Percentiles rank a stretch among this genome's conserved stretches.
Evolutionary conservation across 2,797 vertebrate genomes (phyloP).

Genomic region (Alectoris magna): DNA sequence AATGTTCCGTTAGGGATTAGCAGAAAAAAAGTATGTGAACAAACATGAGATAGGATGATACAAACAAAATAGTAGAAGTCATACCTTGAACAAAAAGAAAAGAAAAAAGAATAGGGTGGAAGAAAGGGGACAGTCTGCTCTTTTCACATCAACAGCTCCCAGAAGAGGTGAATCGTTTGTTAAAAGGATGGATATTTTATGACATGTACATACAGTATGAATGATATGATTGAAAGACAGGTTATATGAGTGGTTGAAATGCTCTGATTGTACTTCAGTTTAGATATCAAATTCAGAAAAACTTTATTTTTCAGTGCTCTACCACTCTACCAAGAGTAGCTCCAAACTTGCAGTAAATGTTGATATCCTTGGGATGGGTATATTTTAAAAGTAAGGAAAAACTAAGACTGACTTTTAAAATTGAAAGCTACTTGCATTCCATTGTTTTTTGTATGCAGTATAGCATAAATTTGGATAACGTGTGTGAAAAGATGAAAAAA

Average conservation of each 20-base stretch:
- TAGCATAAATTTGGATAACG: background rate
- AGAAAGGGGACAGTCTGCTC: background rate
- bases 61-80: background rate
- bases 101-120: background rate
- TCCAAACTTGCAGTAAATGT: background rate
- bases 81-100: background rate
- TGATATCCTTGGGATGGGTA: background rate
- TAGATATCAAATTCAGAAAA: background rate
- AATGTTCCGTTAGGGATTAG: background rate
- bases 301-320: background rate
- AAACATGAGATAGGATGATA: background rate
- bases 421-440: background rate
- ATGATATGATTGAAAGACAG: background rate
- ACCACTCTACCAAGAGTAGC: background rate
- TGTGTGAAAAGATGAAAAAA: background rate
- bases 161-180: background rate
- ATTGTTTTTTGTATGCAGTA: background rate
- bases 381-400: background rate
- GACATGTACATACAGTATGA: background rate
- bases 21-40: background rate
- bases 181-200: background rate
- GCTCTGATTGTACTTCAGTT: background rate
- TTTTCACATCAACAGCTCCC: background rate
- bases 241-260: background rate
- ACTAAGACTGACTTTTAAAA: background rate